These are phyloP conservation scores for Conus ventricosus DNA, from an alignment of 1,140 invertebrate species.

Conservation along the genomic window DNA sequence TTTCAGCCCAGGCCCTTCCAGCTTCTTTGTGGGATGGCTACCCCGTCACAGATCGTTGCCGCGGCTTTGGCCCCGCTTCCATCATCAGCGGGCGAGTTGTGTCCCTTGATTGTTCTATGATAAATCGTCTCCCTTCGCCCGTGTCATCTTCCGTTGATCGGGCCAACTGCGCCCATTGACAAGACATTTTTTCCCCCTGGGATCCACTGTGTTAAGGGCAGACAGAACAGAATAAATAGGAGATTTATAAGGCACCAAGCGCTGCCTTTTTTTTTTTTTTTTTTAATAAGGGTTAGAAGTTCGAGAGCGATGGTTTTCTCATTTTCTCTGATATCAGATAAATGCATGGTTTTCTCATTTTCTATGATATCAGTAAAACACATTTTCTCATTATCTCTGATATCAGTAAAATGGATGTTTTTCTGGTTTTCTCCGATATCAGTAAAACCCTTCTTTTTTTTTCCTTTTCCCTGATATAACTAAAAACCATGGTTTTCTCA, in stretches of 20 bases:
- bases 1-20: not conserved
- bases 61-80: not conserved
- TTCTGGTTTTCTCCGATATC: too few species aligned
- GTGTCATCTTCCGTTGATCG: not conserved
- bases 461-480: too few species aligned
- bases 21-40: not conserved
- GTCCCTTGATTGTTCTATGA: conserved; percentile 23
- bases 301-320: too few species aligned
- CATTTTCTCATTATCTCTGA: too few species aligned
- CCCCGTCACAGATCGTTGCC: conserved; percentile 6
- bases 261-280: not conserved
- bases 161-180: conserved; percentile 9
- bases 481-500: too few species aligned
- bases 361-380: too few species aligned
- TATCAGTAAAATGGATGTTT: too few species aligned
- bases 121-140: conserved; percentile 14
- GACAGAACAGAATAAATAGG: not conserved
- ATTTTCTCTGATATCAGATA: too few species aligned
- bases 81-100: conserved; percentile 10
- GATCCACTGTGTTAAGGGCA: not conserved
- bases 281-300: not conserved
- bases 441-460: too few species aligned
- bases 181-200: not conserved
- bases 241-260: not conserved
- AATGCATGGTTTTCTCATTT: too few species aligned